Conservation (phyloP, 2,797 vertebrate genomes). For the Anguilla megastoma region DNA sequence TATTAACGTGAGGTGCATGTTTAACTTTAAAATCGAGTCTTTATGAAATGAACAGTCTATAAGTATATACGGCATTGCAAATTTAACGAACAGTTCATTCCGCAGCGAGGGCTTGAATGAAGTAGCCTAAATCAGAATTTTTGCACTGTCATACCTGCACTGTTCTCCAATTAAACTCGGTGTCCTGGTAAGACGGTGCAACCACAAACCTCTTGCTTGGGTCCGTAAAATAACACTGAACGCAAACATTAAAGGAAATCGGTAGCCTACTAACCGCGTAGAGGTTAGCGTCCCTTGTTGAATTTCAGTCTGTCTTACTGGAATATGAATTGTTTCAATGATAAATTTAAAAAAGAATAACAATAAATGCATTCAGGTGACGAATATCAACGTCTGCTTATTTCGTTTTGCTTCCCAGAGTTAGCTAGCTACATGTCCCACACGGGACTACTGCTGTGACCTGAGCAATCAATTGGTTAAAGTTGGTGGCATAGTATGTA, state of each 20-base stretch:
- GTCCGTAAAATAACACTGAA: conserved; percentile 49
- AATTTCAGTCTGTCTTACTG: not conserved
- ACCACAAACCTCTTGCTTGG: conserved; percentile 38
- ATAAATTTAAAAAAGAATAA: not conserved
- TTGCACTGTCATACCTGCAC: conserved; percentile 48
- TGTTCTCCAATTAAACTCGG: conserved; percentile 31
- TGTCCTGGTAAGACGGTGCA: conserved; percentile 14
- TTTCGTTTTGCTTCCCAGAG: not conserved
- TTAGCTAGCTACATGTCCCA: not conserved
- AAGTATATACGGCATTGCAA: not conserved
- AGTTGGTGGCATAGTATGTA: not conserved
- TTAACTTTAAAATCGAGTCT: conserved; percentile 1
- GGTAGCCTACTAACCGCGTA: not conserved
- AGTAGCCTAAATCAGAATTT: not conserved
- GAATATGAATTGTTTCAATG: not conserved
- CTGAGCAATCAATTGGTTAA: not conserved
- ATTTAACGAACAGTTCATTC: not conserved
- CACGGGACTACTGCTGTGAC: not conserved
- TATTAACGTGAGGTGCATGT: not conserved
- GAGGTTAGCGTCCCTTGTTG: not conserved
- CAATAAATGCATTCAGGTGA: not conserved
- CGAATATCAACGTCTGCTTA: not conserved
- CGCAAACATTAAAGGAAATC: conserved; percentile 50
- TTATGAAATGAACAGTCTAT: not conserved
- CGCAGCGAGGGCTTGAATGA: not conserved